Evolutionary conservation across 2,797 vertebrate genomes (phyloP), one percentile per base, ranked within the genome.

Genomic region (Coilia nasus): DNA sequence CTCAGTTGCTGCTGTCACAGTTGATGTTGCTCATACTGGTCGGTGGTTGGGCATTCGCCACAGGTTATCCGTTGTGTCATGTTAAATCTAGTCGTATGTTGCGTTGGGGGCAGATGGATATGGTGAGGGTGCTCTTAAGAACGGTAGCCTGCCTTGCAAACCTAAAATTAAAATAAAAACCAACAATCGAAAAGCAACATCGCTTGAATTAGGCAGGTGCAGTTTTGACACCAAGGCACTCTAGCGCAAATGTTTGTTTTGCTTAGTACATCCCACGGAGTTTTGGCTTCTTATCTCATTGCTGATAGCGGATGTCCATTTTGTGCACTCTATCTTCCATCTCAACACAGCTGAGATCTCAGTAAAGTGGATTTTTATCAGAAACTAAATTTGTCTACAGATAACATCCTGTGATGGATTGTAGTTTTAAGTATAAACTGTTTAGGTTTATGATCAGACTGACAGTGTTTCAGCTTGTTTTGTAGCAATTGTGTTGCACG

Each of bases 1-100:
- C 31, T 78, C 31, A 78, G 71, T 78, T 78, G 14, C 71, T 78
- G 15, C 71, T 44, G 31, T 44, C 71, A 78, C 71, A 6, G 71
- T 21, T 41, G 17, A 14, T 44, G 71, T 78, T 35, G 35, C 35
- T 44, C 35, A 71, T 17, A 44, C 35, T 9, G 71, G 71, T 35
- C 57, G 57, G 17, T 44, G 6, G 35, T 78, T 44, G 31, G 71
- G 71, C 15, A 44, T 21, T 44, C 35, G 19, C 71, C 35, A 6
- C 17, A 7, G 28, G 15, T 35, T 19, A 41, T 75, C 17, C 6
- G 10, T 5, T 21, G 35, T n/a, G 19, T 78, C 15, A 41, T 44
- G 35, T 78, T 21, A 21, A 78, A 19, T 78, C 71, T 21, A 41
- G 71, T 28, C 62, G 9, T 19, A 64, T 64, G 21, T 23, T 25